phyloP scores from a whole-genome alignment of 2,888 invertebrate genomes.

The Latrodectus hesperus region DNA sequence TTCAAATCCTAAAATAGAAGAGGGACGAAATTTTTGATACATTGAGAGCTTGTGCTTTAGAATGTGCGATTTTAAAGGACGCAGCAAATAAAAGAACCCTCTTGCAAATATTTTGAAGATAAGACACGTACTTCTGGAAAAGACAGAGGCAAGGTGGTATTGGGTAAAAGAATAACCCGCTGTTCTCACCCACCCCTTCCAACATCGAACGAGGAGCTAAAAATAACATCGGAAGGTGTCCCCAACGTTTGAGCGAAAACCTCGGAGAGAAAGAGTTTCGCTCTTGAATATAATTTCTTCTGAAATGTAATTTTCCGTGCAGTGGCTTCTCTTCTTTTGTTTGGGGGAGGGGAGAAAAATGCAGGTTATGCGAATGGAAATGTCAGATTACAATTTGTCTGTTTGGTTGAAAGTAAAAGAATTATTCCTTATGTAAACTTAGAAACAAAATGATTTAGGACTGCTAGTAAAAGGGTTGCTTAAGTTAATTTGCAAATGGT shows the following conservation, averaged over 20 bases:
- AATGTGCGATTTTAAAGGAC: too few species aligned
- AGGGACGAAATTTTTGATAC: too few species aligned
- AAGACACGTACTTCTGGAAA: background rate
- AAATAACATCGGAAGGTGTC: background rate
- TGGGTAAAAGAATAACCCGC: background rate
- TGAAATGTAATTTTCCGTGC: background rate
- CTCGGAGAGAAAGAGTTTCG: background rate
- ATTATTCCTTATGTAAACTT: too few species aligned
- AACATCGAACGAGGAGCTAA: background rate
- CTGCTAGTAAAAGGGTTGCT: too few species aligned
- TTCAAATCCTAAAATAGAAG: too few species aligned
- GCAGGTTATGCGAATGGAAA: background rate
- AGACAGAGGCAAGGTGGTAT: background rate
- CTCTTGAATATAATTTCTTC: background rate
- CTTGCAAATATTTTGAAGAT: background rate
- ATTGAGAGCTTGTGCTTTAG: too few species aligned
- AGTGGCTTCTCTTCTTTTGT: background rate
- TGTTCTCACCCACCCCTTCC: background rate
- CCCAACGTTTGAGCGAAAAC: background rate
- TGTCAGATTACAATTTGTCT: too few species aligned
- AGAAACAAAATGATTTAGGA: too few species aligned
- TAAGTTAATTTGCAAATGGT: too few species aligned
- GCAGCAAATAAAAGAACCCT: too few species aligned
- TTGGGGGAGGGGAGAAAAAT: background rate
- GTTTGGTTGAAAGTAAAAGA: too few species aligned